phyloP scores from a whole-genome alignment of 2,888 invertebrate genomes.

The Synergus itoensis region DNA sequence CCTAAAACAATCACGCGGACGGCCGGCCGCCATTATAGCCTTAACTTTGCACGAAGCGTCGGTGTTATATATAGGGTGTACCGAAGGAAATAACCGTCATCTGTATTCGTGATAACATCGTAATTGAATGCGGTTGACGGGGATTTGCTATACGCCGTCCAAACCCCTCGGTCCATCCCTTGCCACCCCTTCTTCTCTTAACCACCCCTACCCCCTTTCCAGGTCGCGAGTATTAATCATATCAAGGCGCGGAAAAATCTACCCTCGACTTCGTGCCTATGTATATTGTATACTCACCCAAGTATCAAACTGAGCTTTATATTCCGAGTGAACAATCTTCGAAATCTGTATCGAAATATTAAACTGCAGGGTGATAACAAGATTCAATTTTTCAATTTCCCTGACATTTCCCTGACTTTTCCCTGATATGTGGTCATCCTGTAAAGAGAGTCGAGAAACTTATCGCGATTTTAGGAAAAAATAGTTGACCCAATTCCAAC shows the following conservation, averaged over 20 bases:
- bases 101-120: conserved; percentile 79
- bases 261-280: conserved; percentile 60
- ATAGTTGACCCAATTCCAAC: too few species aligned
- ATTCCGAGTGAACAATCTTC: neutral
- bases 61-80: conserved; percentile 77
- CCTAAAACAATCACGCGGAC: conserved; percentile 76
- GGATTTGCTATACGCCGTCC: conserved; percentile 71
- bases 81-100: conserved; percentile 79
- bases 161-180: conserved; percentile 53
- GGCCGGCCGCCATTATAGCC: conserved; percentile 68
- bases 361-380: too few species aligned
- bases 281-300: conserved; percentile 45
- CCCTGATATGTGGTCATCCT: too few species aligned
- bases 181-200: conserved; percentile 50
- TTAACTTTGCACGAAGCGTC: conserved; percentile 64
- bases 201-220: conserved; percentile 44
- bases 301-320: conserved; percentile 18
- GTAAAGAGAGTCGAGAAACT: too few species aligned
- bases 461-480: too few species aligned
- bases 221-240: conserved; percentile 73
- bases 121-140: conserved; percentile 79
- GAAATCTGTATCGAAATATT: neutral
- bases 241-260: conserved; percentile 74
- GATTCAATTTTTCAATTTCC: too few species aligned
- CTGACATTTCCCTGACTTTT: too few species aligned